Evolutionary conservation across 2,113 vertebrate species (phyloP).

Genomic region (Corapipo altera): DNA sequence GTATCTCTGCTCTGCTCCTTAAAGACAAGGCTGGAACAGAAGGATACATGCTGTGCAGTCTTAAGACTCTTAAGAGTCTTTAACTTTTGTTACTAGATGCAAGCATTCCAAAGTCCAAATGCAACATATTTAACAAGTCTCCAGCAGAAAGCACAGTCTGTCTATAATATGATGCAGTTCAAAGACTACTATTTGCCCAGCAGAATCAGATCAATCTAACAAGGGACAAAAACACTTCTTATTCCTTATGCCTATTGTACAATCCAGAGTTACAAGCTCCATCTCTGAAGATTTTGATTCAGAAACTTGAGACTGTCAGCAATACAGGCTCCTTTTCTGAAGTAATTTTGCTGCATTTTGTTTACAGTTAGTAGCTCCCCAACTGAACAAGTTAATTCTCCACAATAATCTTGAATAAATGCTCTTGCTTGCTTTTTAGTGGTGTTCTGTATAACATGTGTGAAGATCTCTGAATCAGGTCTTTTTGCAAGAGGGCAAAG

Average conservation of each 20-base stretch:
- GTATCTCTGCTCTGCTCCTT: background rate
- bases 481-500: background rate
- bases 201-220: background rate
- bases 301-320: background rate
- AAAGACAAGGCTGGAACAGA: background rate
- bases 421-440: background rate
- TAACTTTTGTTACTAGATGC: background rate
- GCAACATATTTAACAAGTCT: background rate
- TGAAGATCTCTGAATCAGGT: background rate
- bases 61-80: background rate
- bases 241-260: background rate
- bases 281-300: background rate
- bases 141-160: background rate
- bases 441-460: background rate
- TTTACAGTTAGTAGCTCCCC: background rate
- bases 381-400: background rate
- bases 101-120: background rate
- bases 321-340: background rate
- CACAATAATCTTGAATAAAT: background rate
- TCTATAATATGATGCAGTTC: background rate
- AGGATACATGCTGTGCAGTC: background rate
- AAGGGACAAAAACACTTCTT: background rate
- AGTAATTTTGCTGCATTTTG: background rate
- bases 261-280: background rate
- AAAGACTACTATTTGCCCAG: background rate